Conservation (phyloP, 2,113 vertebrate genomes). For the Crypturellus undulatus region DNA sequence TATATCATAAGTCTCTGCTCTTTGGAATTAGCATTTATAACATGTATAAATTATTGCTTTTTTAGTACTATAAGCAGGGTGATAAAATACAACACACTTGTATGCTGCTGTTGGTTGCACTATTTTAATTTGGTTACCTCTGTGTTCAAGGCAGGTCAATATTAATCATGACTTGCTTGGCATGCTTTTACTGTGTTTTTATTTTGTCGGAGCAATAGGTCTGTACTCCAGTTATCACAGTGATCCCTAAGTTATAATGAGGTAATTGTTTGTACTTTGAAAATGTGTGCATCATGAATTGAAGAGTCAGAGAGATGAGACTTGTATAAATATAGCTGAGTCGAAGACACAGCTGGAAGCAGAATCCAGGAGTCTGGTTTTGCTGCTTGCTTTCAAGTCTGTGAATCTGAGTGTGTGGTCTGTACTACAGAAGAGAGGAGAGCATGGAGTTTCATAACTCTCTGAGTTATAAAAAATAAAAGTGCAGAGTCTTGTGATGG, state of each 20-base stretch:
- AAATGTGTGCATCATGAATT: background rate
- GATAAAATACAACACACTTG: background rate
- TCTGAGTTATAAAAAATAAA: too few species aligned
- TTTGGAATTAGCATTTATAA: background rate
- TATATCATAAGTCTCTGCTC: background rate
- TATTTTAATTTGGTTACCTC: background rate
- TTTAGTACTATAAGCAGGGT: background rate
- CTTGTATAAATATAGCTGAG: background rate
- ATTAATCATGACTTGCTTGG: background rate
- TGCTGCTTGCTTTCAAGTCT: too few species aligned
- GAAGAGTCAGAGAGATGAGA: background rate
- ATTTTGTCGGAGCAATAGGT: background rate
- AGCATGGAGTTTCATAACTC: too few species aligned
- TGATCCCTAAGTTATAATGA: too few species aligned
- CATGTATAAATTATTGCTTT: too few species aligned
- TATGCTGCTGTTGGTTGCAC: background rate
- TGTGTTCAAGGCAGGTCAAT: background rate
- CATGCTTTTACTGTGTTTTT: background rate
- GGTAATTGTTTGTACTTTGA: too few species aligned
- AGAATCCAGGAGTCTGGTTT: background rate
- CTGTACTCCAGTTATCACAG: background rate
- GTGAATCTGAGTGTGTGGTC: too few species aligned
- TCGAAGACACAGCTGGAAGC: background rate
- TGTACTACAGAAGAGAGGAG: too few species aligned
- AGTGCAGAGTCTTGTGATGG: too few species aligned